A percentile compares a stretch with the other conserved stretches of the same genome.
These are phyloP conservation scores for Alosa sapidissima DNA, from an alignment of 2,797 vertebrate species.

Conservation along the genomic window DNA sequence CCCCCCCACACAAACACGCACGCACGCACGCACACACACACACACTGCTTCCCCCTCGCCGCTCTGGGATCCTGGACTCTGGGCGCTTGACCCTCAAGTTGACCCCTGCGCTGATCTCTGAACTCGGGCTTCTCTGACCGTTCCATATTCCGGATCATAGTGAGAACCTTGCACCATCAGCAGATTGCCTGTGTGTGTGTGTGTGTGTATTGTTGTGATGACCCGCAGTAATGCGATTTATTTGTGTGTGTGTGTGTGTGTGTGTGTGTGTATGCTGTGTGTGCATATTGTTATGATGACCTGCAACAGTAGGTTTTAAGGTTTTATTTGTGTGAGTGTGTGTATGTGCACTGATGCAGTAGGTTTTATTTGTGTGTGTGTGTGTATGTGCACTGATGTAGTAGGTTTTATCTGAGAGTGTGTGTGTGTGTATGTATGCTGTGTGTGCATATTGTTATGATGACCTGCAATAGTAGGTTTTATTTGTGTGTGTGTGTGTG, in stretches of 20 bases:
- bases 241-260: conserved; percentile 3
- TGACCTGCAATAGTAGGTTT: not conserved
- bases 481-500: no score
- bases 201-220: not conserved
- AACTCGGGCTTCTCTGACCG: not conserved
- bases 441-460: no score
- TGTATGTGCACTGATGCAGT: not conserved
- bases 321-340: not conserved
- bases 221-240: not conserved
- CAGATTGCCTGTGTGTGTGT: not conserved
- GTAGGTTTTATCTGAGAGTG: not conserved
- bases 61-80: conserved; percentile 1
- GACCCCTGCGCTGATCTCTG: not conserved
- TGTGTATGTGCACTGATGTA: not conserved
- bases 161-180: not conserved
- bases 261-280: not conserved
- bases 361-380: not conserved
- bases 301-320: not conserved
- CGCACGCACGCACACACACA: not conserved
- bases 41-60: not conserved
- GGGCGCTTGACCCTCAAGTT: not conserved
- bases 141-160: not conserved
- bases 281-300: not conserved
- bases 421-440: not conserved
- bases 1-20: not conserved